Percentiles rank a stretch among this genome's conserved stretches.
These are phyloP conservation scores for Lethrus apterus DNA, from an alignment of 1,140 invertebrate species.

Conservation along the genomic window DNA sequence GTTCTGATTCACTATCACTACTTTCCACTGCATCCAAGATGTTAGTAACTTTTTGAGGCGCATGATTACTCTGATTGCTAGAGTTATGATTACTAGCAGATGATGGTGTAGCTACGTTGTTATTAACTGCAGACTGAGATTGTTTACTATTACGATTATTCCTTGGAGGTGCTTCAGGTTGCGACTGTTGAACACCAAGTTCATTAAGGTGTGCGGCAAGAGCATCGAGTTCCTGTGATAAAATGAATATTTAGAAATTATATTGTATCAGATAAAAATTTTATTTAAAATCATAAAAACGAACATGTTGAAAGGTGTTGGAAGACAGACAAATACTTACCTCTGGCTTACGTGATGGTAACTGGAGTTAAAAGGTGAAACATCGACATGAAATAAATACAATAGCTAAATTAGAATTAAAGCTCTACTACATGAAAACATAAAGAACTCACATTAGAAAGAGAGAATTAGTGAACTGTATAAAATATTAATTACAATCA, in stretches of 20 bases:
- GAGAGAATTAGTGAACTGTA: neutral
- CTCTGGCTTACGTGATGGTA: conserved; percentile 77
- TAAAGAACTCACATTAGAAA: neutral
- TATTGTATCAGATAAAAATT: neutral
- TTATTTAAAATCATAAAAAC: neutral
- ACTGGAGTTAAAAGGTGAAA: conserved; percentile 46
- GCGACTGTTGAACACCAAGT: conserved; percentile 61
- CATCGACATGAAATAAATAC: conserved; percentile 40
- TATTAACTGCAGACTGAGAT: conserved; percentile 33
- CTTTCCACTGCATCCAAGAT: conserved; percentile 53
- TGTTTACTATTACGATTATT: conserved; percentile 44
- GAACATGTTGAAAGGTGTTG: neutral
- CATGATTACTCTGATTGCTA: conserved; percentile 13
- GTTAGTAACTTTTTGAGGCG: conserved; percentile 16
- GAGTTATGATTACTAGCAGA: conserved; percentile 26
- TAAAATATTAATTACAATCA: too few relatives aligned
- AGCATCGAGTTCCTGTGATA: conserved; percentile 78
- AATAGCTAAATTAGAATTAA: conserved; percentile 31
- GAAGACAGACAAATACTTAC: conserved; percentile 46
- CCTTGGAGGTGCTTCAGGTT: conserved; percentile 51
- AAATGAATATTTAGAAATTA: neutral
- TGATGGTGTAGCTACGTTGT: conserved; percentile 29
- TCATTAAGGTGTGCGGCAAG: conserved; percentile 90
- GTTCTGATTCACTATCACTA: conserved; percentile 59
- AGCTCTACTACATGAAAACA: neutral